These are phyloP conservation scores for Dromiciops gliroides DNA, from an alignment of 2,113 vertebrate genomes.

Conservation along the genomic window DNA sequence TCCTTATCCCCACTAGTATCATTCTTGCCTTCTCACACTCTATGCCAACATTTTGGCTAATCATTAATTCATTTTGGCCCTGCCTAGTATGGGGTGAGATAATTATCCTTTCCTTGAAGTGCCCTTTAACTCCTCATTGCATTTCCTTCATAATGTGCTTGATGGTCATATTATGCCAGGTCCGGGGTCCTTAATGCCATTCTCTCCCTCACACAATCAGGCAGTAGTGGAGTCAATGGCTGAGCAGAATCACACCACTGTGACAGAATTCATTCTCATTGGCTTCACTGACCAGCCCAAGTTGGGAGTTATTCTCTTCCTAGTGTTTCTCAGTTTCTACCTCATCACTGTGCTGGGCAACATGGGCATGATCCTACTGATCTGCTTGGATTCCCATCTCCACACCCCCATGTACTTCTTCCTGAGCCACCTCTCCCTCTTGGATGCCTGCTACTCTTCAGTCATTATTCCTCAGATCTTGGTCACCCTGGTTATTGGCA, in stretches of 20 bases:
- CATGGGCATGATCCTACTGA: slow-evolving; percentile 62
- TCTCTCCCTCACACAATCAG: not conserved
- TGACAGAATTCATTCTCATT: slow-evolving; percentile 66
- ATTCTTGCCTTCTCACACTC: not conserved
- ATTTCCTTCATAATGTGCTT: not conserved
- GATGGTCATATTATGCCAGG: not conserved
- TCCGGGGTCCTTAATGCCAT: not conserved
- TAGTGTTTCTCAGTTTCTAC: slow-evolving; percentile 61
- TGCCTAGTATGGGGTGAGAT: too few relatives aligned
- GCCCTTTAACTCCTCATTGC: not conserved
- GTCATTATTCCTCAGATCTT: slow-evolving; percentile 70
- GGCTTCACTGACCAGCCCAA: slow-evolving; percentile 48
- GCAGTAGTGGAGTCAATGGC: slow-evolving; percentile 15
- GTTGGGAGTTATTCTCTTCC: slow-evolving; percentile 44
- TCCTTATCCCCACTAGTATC: not conserved
- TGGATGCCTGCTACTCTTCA: slow-evolving; percentile 54
- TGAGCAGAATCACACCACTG: slow-evolving; percentile 47
- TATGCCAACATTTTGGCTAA: not conserved
- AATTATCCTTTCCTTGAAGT: not conserved
- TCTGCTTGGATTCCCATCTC: slow-evolving; percentile 44
- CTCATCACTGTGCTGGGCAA: slow-evolving; percentile 70
- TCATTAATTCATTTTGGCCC: not conserved
- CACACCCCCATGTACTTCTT: slow-evolving; percentile 65
- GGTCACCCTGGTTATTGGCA: slow-evolving; percentile 25
- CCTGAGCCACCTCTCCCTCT: slow-evolving; percentile 60